Percentiles rank a stretch among this genome's conserved stretches.
Evolutionary conservation across 2,888 invertebrate species (phyloP).

Genomic region (Sminthurides aquaticus): DNA sequence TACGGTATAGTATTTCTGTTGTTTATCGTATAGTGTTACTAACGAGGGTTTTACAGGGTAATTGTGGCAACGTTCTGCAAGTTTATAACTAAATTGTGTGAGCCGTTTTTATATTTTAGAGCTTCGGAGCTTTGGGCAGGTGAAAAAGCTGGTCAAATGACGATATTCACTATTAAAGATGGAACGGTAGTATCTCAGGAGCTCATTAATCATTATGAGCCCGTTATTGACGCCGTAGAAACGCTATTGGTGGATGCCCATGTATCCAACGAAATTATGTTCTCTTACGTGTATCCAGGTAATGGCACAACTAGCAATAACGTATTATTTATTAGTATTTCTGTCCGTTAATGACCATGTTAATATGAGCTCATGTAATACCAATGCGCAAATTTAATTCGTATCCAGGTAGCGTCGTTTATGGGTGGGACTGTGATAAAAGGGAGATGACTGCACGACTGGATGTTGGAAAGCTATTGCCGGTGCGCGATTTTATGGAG

Average conservation of each 20-base stretch:
- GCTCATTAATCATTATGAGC: conserved; percentile 57
- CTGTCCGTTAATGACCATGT: not conserved
- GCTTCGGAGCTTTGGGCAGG: conserved; percentile 79
- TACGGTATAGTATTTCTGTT: conserved; percentile 14
- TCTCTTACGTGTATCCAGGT: conserved; percentile 79
- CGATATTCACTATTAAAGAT: conserved; percentile 65
- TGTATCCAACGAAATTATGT: conserved; percentile 50
- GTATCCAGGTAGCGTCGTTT: conserved; percentile 67
- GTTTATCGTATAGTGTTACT: not conserved
- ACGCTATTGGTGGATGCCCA: conserved; percentile 57
- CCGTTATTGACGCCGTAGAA: conserved; percentile 54
- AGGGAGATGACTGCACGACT: conserved; percentile 66
- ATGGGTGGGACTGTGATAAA: conserved; percentile 70
- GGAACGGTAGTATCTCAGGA: conserved; percentile 68
- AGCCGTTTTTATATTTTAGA: not conserved
- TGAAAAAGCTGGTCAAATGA: conserved; percentile 68
- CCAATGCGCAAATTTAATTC: too few relatives aligned
- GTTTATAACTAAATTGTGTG: not conserved
- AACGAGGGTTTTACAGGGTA: not conserved
- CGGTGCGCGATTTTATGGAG: conserved; percentile 87
- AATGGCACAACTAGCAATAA: conserved; percentile 12
- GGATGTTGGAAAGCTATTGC: conserved; percentile 85
- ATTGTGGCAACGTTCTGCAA: not conserved
- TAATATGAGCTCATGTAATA: not conserved
- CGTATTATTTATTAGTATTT: not conserved